Evolutionary conservation across 37 sponge, comb jelly and placozoan species (phyloP), one percentile per base, ranked within the genome.

Genomic region (Amphimedon queenslandica): DNA sequence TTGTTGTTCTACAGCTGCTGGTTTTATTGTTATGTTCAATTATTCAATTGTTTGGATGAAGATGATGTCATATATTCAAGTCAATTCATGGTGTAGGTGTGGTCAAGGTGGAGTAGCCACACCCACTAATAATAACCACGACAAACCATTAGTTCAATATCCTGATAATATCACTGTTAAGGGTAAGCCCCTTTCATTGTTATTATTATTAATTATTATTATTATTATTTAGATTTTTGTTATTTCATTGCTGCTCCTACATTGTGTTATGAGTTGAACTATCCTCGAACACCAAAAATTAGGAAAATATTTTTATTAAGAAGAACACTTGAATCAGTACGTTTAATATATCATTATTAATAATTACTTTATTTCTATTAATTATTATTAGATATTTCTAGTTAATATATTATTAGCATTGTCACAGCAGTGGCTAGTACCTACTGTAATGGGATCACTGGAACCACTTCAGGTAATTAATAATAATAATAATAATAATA

Each of bases 241-340:
- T 95, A 95, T 57, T 95, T 88, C 74, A 20, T 84, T 63, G 58
- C 32, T 51, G 96, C 87, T 20, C 96, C 96, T 6, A 95, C 96
- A 51, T 86, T 95, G 25, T 95, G 96, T 76, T 95, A 95, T 77
- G 93, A 95, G 67, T 90, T 95, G 43, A 95, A 95, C 72, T 95
- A 88, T 68, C 96, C 96, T 3, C 60, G 93, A 55, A 85, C 58
- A 24, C 64, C 71, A 28, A 66, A 76, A 30, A 92, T 92, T 4
- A 65, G 90, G 32, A 88, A 82, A 80, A 69, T 84, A 2, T 95
- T 92, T 69, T 64, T 95, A 24, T 63, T 95, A 16, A 74, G 91
- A 55, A 57, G 96, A 63, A 33, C 78, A 3, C 53, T 84, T 0
- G 96, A 95, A 64, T 66, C 80, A 20, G 91, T 93, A 37, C 71